Percentiles rank a stretch among this genome's conserved stretches.
Evolutionary conservation across 2,888 invertebrate genomes (phyloP).

Genomic region (Serrognathus titanus): DNA sequence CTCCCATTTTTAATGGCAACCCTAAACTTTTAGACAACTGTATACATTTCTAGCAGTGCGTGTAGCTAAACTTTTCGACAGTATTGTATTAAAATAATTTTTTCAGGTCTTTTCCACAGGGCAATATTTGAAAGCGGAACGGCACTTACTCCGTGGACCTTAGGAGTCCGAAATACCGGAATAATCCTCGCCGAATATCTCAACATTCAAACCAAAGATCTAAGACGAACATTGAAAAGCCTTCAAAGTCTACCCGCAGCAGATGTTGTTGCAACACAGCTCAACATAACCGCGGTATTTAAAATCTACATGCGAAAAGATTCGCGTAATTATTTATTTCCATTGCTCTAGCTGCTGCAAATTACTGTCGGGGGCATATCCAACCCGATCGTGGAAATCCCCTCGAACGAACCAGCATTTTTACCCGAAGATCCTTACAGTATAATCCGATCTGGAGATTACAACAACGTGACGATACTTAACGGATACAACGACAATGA

Average conservation of each 20-base stretch:
- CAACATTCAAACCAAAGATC: conserved; percentile 8
- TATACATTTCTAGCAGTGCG: too few species aligned
- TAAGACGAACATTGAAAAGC: conserved; percentile 12
- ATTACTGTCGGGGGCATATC: background rate
- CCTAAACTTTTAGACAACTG: too few species aligned
- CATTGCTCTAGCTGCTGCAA: too few species aligned
- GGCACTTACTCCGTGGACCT: conserved; percentile 45
- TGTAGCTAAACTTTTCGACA: background rate
- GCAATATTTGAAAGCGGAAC: conserved; percentile 74
- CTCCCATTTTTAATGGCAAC: too few species aligned
- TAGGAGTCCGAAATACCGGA: conserved; percentile 19
- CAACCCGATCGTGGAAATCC: conserved; percentile 20
- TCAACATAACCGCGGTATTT: too few species aligned
- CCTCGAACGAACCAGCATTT: conserved; percentile 19
- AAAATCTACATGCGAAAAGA: too few species aligned
- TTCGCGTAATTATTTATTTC: too few species aligned
- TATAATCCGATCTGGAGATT: conserved; percentile 16
- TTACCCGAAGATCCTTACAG: conserved; percentile 15
- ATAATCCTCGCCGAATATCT: conserved; percentile 17
- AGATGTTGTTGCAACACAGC: background rate
- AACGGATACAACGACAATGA: conserved; percentile 25
- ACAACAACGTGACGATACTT: conserved; percentile 22
- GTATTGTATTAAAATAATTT: background rate
- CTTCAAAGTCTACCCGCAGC: conserved; percentile 15
- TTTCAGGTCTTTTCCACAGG: conserved; percentile 63